Conservation (phyloP, 2,113 vertebrate genomes). For the Struthidea cinerea region DNA sequence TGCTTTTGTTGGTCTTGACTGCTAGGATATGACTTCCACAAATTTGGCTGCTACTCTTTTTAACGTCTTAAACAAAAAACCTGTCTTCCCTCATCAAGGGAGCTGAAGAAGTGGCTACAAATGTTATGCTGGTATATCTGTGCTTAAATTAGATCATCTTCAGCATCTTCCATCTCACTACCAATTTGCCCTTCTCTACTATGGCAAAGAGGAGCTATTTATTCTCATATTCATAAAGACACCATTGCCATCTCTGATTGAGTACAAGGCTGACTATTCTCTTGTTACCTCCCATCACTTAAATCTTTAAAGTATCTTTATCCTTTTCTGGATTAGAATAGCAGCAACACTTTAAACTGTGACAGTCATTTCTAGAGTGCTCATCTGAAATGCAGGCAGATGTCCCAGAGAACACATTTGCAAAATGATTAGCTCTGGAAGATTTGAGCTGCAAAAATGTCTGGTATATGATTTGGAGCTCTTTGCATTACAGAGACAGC, state of each 20-base stretch:
- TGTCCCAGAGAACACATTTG: slow-evolving; percentile 20
- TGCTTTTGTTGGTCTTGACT: background rate
- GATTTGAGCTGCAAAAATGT: background rate
- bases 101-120: background rate
- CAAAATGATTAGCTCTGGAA: slow-evolving; percentile 38
- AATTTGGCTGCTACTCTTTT: background rate
- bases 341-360: slow-evolving; percentile 4
- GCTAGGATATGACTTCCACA: background rate
- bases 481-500: background rate
- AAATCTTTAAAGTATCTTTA: slow-evolving; percentile 28
- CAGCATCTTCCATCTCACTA: background rate
- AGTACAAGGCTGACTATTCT: slow-evolving; percentile 3
- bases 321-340: slow-evolving; percentile 36
- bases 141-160: background rate
- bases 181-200: background rate
- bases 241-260: background rate
- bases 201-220: background rate
- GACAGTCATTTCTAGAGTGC: slow-evolving; percentile 29
- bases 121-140: background rate
- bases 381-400: slow-evolving; percentile 37
- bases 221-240: background rate
- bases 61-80: background rate
- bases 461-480: background rate
- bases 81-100: background rate
- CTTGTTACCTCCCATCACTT: slow-evolving; percentile 5